A percentile compares a stretch with the other conserved stretches of the same genome.
Conservation (phyloP, 2,113 vertebrate species). For the Catharus minimus region DNA sequence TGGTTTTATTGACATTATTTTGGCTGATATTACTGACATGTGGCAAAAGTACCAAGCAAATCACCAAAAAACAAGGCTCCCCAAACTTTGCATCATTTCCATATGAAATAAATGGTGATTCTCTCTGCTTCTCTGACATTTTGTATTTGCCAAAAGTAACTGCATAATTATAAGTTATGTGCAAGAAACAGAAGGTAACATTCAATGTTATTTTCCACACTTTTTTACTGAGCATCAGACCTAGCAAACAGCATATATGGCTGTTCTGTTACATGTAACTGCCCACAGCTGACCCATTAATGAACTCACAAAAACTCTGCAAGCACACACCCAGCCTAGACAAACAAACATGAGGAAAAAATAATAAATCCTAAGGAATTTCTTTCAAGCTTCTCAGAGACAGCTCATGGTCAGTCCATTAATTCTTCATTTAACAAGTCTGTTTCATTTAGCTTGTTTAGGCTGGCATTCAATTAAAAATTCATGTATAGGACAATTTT, state of each 20-base stretch:
- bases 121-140: slow-evolving; percentile 40
- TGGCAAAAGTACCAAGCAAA: background rate
- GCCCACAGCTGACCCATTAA: slow-evolving; percentile 1
- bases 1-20: background rate
- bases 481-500: background rate
- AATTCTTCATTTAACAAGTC: slow-evolving; percentile 39
- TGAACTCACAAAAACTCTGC: background rate
- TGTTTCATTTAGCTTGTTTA: slow-evolving; percentile 28
- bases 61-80: background rate
- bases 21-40: background rate
- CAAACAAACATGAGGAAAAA: slow-evolving; percentile 16
- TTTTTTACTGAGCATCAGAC: background rate
- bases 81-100: background rate
- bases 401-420: slow-evolving; percentile 13
- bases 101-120: slow-evolving; percentile 36
- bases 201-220: slow-evolving; percentile 42
- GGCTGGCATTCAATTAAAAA: slow-evolving; percentile 23
- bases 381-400: background rate
- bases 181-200: slow-evolving; percentile 59
- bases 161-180: slow-evolving; percentile 42
- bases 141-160: slow-evolving; percentile 52
- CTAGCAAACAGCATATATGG: background rate
- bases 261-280: background rate
- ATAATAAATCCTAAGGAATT: slow-evolving; percentile 1
- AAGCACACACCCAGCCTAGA: background rate